Percentiles rank a stretch among this genome's conserved stretches.
phyloP scores from a whole-genome alignment of 2,888 invertebrate species.

The Elmis aenea region DNA sequence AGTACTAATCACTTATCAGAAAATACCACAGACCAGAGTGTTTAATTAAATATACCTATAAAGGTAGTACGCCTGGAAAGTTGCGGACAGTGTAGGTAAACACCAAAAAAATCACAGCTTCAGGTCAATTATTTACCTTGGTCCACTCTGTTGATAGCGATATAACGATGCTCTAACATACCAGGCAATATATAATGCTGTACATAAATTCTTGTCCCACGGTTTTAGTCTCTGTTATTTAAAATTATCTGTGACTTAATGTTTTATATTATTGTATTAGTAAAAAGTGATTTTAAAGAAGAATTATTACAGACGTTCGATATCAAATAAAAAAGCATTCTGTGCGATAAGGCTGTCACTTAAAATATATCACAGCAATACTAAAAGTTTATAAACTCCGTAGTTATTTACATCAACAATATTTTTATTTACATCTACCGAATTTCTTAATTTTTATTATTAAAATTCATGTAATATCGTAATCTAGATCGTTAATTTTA shows the following conservation, averaged over 20 bases:
- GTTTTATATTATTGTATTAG: slow-evolving; percentile 26
- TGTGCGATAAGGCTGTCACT: no score
- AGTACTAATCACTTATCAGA: slow-evolving; percentile 28
- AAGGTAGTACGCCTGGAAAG: slow-evolving; percentile 26
- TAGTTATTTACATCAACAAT: no score
- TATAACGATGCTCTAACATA: slow-evolving; percentile 38
- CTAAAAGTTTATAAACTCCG: no score
- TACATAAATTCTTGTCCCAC: slow-evolving; percentile 40
- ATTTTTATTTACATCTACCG: no score
- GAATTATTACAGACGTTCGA: no score
- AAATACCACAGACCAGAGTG: slow-evolving; percentile 27
- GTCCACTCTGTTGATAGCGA: slow-evolving; percentile 34
- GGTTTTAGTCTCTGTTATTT: slow-evolving; percentile 33
- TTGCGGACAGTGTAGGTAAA: slow-evolving; percentile 14
- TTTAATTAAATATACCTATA: slow-evolving; percentile 34
- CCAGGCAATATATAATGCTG: slow-evolving; percentile 36
- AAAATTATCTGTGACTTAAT: slow-evolving; percentile 31
- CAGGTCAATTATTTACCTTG: slow-evolving; percentile 23
- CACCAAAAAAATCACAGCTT: slow-evolving; percentile 19
- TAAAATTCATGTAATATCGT: no score
- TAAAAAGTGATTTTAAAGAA: no score
- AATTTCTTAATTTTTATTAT: no score
- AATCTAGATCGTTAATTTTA: no score
- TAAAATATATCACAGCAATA: no score
- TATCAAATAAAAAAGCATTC: no score